A percentile compares a stretch with the other conserved stretches of the same genome.
These are phyloP conservation scores for Onchidella celtica DNA, from an alignment of 2,888 invertebrate genomes.

Conservation along the genomic window DNA sequence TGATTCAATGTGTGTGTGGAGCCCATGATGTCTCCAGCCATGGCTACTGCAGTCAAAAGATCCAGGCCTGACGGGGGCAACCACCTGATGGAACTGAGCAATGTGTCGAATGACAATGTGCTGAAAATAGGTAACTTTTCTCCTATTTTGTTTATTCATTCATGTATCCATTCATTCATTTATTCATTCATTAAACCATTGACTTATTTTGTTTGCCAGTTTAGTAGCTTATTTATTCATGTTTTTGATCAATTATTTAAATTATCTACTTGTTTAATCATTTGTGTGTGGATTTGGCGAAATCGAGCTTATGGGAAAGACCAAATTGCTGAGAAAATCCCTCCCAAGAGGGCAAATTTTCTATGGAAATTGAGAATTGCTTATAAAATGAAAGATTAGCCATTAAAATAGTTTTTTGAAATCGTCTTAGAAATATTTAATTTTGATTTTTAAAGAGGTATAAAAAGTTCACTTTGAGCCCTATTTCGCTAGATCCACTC, in stretches of 20 bases:
- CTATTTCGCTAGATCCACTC: too few species aligned
- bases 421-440: too few species aligned
- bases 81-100: background rate
- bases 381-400: too few species aligned
- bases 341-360: too few species aligned
- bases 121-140: conserved; percentile 25
- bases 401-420: too few species aligned
- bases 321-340: too few species aligned
- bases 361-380: too few species aligned
- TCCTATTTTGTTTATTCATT: background rate
- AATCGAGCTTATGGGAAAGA: too few species aligned
- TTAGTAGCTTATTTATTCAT: background rate
- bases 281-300: too few species aligned
- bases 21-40: conserved; percentile 23
- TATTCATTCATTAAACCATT: conserved; percentile 2
- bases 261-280: background rate
- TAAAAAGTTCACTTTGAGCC: too few species aligned
- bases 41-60: conserved; percentile 21
- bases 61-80: background rate
- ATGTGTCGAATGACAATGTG: background rate
- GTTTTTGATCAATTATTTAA: background rate
- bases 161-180: conserved; percentile 11
- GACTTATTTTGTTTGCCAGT: background rate
- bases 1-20: background rate
- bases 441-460: too few species aligned